Conservation (phyloP, 2,797 vertebrate genomes). For the Oreochromis grahami region DNA sequence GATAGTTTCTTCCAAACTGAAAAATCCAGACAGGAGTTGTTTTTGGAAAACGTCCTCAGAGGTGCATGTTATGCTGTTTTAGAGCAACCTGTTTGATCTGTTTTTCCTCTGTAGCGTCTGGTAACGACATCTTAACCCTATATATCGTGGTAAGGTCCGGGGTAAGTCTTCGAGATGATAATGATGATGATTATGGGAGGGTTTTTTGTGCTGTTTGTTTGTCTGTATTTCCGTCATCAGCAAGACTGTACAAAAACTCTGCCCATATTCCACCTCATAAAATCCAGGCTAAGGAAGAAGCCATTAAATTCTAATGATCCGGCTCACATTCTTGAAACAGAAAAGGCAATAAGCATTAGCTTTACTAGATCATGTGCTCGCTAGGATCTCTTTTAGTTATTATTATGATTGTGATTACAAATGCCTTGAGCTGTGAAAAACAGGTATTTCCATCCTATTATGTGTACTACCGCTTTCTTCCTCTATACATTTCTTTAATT, state of each 20-base stretch:
- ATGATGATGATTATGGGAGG: background rate
- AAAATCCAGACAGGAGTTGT: background rate
- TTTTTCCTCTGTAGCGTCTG: background rate
- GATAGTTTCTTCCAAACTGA: background rate
- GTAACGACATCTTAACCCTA: fast-evolving
- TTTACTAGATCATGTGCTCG: background rate
- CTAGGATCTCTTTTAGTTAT: background rate
- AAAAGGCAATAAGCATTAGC: background rate
- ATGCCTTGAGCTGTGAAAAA: background rate
- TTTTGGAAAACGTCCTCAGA: background rate
- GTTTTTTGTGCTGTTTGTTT: background rate
- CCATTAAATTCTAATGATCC: background rate
- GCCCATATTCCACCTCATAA: no score
- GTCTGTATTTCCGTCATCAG: background rate
- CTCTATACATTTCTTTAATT: background rate
- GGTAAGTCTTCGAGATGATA: background rate
- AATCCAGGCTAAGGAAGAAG: background rate
- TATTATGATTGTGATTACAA: background rate
- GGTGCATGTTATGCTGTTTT: background rate
- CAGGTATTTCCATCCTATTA: background rate
- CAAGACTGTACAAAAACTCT: background rate
- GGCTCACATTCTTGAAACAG: background rate
- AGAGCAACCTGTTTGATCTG: background rate
- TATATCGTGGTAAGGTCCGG: background rate
- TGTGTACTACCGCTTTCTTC: background rate